Evolutionary conservation across 2,797 vertebrate genomes (phyloP).

Genomic region (Mormyrus hasselquistii): DNA sequence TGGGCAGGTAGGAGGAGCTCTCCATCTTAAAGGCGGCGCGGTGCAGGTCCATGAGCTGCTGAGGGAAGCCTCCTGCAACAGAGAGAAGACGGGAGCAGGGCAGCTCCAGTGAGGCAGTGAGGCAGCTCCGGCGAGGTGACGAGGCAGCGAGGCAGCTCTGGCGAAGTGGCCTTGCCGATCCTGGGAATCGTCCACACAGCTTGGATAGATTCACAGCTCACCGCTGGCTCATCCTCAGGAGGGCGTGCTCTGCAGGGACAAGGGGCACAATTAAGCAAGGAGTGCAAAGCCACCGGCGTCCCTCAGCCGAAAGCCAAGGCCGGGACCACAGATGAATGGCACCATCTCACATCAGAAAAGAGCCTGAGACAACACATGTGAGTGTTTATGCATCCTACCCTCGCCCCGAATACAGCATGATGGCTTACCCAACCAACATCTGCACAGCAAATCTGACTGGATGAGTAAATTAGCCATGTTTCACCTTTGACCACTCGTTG

Average conservation of each 20-base stretch:
- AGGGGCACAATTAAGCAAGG: background rate
- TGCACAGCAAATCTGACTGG: slow-evolving; percentile 76
- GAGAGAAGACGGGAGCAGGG: slow-evolving; percentile 43
- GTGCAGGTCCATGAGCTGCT: slow-evolving; percentile 92
- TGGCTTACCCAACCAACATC: slow-evolving; percentile 70
- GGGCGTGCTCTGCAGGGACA: slow-evolving; percentile 34
- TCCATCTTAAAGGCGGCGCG: slow-evolving; percentile 99
- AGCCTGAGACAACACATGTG: slow-evolving; percentile 30
- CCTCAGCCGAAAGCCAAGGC: slow-evolving; percentile 33
- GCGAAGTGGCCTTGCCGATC: slow-evolving; percentile 24
- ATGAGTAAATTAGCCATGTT: slow-evolving; percentile 77
- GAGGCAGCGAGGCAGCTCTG: slow-evolving; percentile 29
- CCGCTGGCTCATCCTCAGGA: slow-evolving; percentile 32
- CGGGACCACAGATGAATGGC: slow-evolving; percentile 67
- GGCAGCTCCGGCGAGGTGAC: slow-evolving; percentile 29
- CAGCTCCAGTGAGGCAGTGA: slow-evolving; percentile 26
- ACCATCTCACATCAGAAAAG: slow-evolving; percentile 54
- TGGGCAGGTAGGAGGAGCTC: slow-evolving; percentile 97
- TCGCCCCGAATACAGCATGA: slow-evolving; percentile 43
- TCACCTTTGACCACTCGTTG: slow-evolving; percentile 59
- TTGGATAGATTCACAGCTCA: slow-evolving; percentile 18
- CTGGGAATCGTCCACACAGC: background rate
- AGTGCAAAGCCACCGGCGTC: background rate
- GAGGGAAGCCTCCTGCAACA: slow-evolving; percentile 45
- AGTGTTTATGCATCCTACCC: slow-evolving; percentile 30